Evolutionary conservation across 2,113 vertebrate genomes (phyloP), one percentile per base, ranked within the genome.

Genomic region (Siniperca chuatsi): DNA sequence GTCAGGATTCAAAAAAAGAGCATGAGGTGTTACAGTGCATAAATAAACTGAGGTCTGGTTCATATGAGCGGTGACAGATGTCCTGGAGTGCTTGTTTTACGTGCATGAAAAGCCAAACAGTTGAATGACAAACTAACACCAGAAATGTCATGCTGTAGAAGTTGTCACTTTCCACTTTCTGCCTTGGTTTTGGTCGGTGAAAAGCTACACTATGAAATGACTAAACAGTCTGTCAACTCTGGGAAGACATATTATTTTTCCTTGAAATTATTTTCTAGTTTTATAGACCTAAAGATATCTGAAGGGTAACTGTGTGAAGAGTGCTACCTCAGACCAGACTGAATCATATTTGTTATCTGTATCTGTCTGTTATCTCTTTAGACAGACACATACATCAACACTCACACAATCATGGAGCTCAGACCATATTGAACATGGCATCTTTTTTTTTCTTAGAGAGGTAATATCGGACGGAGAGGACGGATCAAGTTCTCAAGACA

Each of bases 401-500:
- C 76, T 61, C 55, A 13, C 61, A 9, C 77, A 42, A 2, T 29
- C 20, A 2, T 61, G n/a, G 61, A 7, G 80, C 80, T 84, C 81
- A 72, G 61, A 25, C 40, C 12, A 55, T 52, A 68, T 35, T 78
- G 40, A 81, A 65, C 58, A 15, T 50, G 11, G 13, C 48, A 18
- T 44, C 50, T 81, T 79, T 11, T 79, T 70, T 77, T 69, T 82
- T 77, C 79, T 78, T 29, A 2, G 52, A 79, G 61, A 78, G 83
- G 65, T 82, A 79, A 91, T 78, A 87, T 89, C 77, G 25, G 42
- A 75, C 2, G 74, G 62, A 75, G 78, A 64, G 57, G 75, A 75
- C 73, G 64, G 90, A 87, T 95, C 88, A 23, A 71, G 81, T 94
- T 95, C 79, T 79, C 62, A 58, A 15, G 23, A 61, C 93, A 93